Evolutionary conservation across 2,888 invertebrate species (phyloP).

Genomic region (Girardia tigrina): DNA sequence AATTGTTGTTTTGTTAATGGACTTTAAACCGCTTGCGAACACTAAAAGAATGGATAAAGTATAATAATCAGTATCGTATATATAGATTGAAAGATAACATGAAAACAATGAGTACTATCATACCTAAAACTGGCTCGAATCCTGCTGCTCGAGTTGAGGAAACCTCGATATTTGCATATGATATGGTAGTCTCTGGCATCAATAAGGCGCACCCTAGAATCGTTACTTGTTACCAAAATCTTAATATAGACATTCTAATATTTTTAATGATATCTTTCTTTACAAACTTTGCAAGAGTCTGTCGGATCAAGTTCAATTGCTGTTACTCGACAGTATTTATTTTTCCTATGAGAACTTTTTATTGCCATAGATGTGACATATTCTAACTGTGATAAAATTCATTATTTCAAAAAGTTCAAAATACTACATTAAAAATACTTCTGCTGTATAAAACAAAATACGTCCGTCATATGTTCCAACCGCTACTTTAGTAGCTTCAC

Average conservation of each 20-base stretch:
- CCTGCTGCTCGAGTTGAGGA: conserved; percentile 82
- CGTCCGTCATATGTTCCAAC: conserved; percentile 95
- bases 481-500: conserved; percentile 91
- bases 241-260: not conserved
- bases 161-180: conserved; percentile 85
- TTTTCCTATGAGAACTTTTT: conserved; percentile 19
- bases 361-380: conserved; percentile 28
- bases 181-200: conserved; percentile 82
- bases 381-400: conserved; percentile 19
- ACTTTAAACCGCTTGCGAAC: too few species aligned
- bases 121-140: conserved; percentile 78
- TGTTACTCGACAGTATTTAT: conserved; percentile 29
- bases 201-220: conserved; percentile 84
- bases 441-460: conserved; percentile 92
- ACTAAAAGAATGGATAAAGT: too few species aligned
- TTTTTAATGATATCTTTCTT: not conserved
- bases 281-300: conserved; percentile 33
- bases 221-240: conserved; percentile 80
- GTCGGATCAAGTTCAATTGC: conserved; percentile 35
- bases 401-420: not conserved
- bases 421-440: conserved; percentile 50
- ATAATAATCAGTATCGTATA: too few species aligned
- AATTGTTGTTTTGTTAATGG: too few species aligned
- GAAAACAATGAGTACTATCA: not conserved
- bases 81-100: too few species aligned